Base-by-base conservation (phyloP, 1,140 invertebrate genomes). In the Halyomorpha halys region DNA sequence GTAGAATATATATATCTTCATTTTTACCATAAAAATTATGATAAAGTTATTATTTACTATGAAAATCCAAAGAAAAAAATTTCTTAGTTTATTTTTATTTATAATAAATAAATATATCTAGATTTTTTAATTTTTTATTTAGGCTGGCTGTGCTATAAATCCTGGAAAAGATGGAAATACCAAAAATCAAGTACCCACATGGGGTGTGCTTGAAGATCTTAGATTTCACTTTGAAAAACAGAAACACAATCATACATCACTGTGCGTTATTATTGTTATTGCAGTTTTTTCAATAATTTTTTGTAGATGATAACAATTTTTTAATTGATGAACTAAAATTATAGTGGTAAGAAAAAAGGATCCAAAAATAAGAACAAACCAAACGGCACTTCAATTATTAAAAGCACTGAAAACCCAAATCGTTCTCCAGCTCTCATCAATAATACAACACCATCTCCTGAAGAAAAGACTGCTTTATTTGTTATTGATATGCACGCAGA, bases 401-500 rank as follows among this genome's bases (percentile, higher is more conserved):
- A 13, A 39, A 39, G 34, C 6, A 39, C 11, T 11, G 34, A 39
- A 39, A 6, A 13, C 1, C 34, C 13, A 39, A 39, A 13, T 1
- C 6, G 11, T 8, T 13, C 16, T 49, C n/a, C 47, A 21, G 27
- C 15, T n/a, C 6, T 25, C 5, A 25, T 21, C 72, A 74, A 21
- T 70, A 73, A 27, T 71, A 49, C 54, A 13, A 23, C 59, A 44
- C 25, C 27, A 5, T 13, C 27, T 18, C n/a, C 70, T 14, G 71
- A 75, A 56, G 78, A 76, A 62, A 79, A 81, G 66, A 75, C 76
- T 44, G 79, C 81, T 21, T 82, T 79, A 69, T 82, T 83, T 62
- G 70, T 80, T 45, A 75, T 87, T 45, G 81, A 85, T 72, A 85
- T 86, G 76, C 84, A 86, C 73, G 79, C 83, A 44, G 82, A 84